phyloP scores from a whole-genome alignment of 2,888 invertebrate species.

The Deilephila elpenor region DNA sequence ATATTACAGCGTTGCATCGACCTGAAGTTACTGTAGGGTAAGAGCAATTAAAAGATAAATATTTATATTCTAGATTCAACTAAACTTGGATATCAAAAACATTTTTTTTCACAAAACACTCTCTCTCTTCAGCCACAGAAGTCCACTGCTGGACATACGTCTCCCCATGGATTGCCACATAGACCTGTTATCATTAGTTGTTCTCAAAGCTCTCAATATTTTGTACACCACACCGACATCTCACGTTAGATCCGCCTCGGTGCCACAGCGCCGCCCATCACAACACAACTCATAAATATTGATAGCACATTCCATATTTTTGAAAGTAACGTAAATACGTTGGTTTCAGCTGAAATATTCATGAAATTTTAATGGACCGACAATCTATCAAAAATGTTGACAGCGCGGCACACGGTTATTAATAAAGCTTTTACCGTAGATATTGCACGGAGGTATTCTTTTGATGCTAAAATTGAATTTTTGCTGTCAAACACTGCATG shows the following conservation, averaged over 20 bases:
- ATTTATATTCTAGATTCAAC: no score
- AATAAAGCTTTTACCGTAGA: slow-evolving; percentile 3
- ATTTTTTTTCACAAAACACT: no score
- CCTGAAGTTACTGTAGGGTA: no score
- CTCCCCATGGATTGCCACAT: no score
- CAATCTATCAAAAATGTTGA: slow-evolving; percentile 18
- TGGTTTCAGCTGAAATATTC: slow-evolving; percentile 12
- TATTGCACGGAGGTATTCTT: background rate
- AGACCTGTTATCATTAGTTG: no score
- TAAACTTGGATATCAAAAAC: no score
- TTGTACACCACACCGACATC: no score
- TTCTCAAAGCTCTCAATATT: no score
- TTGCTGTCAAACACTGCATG: background rate
- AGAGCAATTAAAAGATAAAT: no score
- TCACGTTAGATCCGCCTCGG: background rate
- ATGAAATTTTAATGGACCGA: slow-evolving; percentile 17
- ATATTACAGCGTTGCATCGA: no score
- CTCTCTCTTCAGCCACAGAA: no score
- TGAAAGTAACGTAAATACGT: background rate
- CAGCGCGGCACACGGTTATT: background rate
- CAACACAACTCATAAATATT: background rate
- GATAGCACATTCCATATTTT: background rate
- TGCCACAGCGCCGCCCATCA: background rate
- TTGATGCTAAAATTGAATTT: background rate
- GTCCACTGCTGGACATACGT: no score